A percentile compares a stretch with the other conserved stretches of the same genome.
phyloP scores from a whole-genome alignment of 92 coral and sea anemone species.

The Porites evermanni region DNA sequence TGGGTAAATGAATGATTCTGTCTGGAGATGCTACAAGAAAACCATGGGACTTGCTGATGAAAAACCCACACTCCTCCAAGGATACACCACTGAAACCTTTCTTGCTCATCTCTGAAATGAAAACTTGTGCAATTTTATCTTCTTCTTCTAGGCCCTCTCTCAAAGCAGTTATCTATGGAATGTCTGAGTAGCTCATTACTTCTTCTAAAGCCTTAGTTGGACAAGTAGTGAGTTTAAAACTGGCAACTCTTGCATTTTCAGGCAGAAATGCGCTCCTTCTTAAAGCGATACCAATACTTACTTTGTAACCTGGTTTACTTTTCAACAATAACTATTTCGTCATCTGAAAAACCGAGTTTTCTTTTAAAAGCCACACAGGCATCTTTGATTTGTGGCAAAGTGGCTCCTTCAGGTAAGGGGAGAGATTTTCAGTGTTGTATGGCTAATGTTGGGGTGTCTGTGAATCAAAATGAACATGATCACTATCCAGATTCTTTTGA shows the following conservation, averaged over 20 bases:
- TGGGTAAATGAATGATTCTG: constrained; percentile 40
- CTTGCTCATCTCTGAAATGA: constrained; percentile 24
- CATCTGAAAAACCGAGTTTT: constrained; percentile 25
- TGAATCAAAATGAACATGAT: not conserved
- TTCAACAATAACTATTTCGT: constrained; percentile 27
- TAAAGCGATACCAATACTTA: constrained; percentile 28
- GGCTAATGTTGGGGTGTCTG: not conserved
- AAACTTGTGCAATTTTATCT: not conserved
- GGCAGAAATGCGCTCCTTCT: constrained; percentile 40
- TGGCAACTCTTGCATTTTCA: constrained; percentile 40
- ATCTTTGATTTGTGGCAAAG: constrained; percentile 37
- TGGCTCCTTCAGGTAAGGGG: constrained; percentile 40
- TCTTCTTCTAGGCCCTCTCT: constrained; percentile 31
- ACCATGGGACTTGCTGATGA: constrained; percentile 3
- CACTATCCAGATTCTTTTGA: not conserved
- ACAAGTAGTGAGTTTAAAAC: constrained; percentile 35
- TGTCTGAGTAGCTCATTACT: constrained; percentile 20
- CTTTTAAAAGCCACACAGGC: constrained; percentile 48
- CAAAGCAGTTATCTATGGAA: constrained; percentile 46
- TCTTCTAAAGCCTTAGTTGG: constrained; percentile 39
- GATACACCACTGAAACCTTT: constrained; percentile 1
- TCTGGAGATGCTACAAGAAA: constrained; percentile 30
- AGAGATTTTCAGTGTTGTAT: constrained; percentile 10
- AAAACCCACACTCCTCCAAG: not conserved
- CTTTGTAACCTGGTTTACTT: constrained; percentile 42